Percentiles rank a stretch among this genome's conserved stretches.
These are phyloP conservation scores for Pseudomyrmex pallidus DNA, from an alignment of 1,140 invertebrate species.

Conservation along the genomic window DNA sequence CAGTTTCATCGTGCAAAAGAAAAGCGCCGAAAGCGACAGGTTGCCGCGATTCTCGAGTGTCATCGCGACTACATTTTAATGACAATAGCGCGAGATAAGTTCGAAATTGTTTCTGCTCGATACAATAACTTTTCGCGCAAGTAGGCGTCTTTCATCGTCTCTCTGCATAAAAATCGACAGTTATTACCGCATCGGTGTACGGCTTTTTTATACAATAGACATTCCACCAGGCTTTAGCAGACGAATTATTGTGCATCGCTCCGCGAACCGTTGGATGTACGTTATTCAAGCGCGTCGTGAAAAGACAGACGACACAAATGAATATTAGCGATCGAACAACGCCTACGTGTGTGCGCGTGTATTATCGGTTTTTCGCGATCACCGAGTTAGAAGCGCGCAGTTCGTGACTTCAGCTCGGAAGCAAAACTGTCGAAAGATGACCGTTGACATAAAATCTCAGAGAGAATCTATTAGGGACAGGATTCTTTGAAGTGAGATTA, in stretches of 20 bases:
- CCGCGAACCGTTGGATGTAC: not conserved
- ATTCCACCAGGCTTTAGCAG: not conserved
- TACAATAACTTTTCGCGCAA: not conserved
- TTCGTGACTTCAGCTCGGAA: not conserved
- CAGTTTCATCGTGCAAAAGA: not conserved
- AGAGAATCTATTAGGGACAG: too few species aligned
- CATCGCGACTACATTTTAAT: not conserved
- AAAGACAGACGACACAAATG: not conserved
- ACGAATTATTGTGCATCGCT: conserved; percentile 12
- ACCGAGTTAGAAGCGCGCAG: not conserved
- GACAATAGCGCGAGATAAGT: not conserved
- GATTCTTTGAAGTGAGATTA: too few species aligned
- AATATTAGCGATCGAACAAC: not conserved
- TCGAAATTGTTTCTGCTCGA: not conserved
- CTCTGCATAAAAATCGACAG: conserved; percentile 26
- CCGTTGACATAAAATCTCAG: too few species aligned
- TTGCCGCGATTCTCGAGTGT: not conserved
- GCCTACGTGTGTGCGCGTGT: too few species aligned
- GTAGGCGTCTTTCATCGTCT: conserved; percentile 1
- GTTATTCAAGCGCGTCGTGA: conserved; percentile 9
- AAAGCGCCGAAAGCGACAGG: not conserved
- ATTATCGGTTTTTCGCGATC: conserved; percentile 18
- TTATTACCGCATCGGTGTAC: conserved; percentile 31
- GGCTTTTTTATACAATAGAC: not conserved
- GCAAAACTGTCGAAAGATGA: not conserved